Percentiles rank a stretch among this genome's conserved stretches.
Conservation (phyloP, 2,113 vertebrate species). For the Ictidomys tridecemlineatus region DNA sequence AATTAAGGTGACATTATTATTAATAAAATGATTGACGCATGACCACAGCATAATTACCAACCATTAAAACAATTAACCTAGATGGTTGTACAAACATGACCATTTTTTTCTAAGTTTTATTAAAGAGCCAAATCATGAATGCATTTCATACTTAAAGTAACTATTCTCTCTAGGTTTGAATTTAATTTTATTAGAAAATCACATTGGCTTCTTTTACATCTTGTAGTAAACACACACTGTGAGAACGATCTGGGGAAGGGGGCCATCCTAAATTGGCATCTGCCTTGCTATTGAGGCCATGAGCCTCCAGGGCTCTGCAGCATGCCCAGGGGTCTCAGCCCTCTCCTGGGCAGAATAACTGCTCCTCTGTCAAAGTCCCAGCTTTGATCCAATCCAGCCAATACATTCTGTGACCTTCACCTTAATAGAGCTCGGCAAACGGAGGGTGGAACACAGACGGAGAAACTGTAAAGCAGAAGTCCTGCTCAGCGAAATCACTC, state of each 20-base stretch:
- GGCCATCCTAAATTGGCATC: too few species aligned
- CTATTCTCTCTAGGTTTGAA: constrained; percentile 23
- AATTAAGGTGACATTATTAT: constrained; percentile 30
- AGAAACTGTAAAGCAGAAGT: not conserved
- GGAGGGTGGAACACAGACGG: not conserved
- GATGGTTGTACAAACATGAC: not conserved
- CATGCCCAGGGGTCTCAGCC: too few species aligned
- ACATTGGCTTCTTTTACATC: not conserved
- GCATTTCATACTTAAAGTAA: constrained; percentile 41
- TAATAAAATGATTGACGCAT: constrained; percentile 31
- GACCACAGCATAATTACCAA: not conserved
- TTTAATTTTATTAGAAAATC: constrained; percentile 46
- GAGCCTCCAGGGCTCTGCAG: too few species aligned
- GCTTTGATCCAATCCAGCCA: constrained; percentile 4
- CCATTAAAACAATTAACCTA: constrained; percentile 32
- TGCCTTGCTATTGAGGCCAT: too few species aligned
- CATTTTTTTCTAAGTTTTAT: not conserved
- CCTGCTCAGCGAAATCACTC: not conserved
- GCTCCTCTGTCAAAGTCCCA: not conserved
- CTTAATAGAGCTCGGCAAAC: constrained; percentile 24
- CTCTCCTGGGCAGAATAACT: not conserved
- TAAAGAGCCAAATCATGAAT: constrained; percentile 14
- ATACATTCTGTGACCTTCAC: not conserved
- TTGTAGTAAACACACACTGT: not conserved
- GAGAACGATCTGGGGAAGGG: not conserved